These are phyloP conservation scores for Caenorhabditis afra DNA, from an alignment of 2,888 invertebrate species.

Conservation along the genomic window DNA sequence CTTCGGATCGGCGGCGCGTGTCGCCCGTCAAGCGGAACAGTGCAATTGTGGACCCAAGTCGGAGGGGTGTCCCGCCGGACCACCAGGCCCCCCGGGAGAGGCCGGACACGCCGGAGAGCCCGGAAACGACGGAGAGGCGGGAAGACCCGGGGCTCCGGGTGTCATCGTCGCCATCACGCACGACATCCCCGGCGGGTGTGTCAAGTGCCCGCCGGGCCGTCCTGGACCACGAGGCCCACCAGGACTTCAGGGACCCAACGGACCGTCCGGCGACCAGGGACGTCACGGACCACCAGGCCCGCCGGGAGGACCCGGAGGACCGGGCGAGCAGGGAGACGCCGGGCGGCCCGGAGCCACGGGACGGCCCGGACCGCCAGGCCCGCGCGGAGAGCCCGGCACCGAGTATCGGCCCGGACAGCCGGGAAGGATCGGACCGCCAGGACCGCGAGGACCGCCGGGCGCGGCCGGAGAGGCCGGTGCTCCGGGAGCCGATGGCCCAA, in stretches of 20 bases:
- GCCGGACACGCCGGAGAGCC: constrained; percentile 65
- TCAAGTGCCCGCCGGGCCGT: constrained; percentile 65
- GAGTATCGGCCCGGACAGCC: constrained; percentile 64
- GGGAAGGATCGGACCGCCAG: constrained; percentile 63
- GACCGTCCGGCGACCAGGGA: constrained; percentile 61
- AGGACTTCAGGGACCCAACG: constrained; percentile 61
- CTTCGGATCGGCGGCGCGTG: constrained; percentile 52
- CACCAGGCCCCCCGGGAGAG: constrained; percentile 69
- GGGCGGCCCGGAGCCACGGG: constrained; percentile 61
- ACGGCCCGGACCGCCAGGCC: constrained; percentile 65
- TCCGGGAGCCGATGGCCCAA: constrained; percentile 63
- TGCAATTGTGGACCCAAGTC: constrained; percentile 71
- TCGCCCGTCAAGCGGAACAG: constrained; percentile 65
- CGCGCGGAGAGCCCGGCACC: constrained; percentile 64
- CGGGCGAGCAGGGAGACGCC: constrained; percentile 61
- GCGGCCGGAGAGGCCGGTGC: constrained; percentile 61
- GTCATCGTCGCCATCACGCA: constrained; percentile 69
- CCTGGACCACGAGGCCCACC: constrained; percentile 60
- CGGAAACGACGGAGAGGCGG: constrained; percentile 67
- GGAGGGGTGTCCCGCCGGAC: constrained; percentile 71
- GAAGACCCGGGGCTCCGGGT: constrained; percentile 69
- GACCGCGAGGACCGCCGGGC: constrained; percentile 70
- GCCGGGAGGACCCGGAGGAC: constrained; percentile 58
- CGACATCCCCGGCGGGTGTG: constrained; percentile 72
- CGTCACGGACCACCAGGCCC: constrained; percentile 62